Base-by-base conservation (phyloP, 2,888 invertebrate genomes). In the Drosophila niveifrons region DNA sequence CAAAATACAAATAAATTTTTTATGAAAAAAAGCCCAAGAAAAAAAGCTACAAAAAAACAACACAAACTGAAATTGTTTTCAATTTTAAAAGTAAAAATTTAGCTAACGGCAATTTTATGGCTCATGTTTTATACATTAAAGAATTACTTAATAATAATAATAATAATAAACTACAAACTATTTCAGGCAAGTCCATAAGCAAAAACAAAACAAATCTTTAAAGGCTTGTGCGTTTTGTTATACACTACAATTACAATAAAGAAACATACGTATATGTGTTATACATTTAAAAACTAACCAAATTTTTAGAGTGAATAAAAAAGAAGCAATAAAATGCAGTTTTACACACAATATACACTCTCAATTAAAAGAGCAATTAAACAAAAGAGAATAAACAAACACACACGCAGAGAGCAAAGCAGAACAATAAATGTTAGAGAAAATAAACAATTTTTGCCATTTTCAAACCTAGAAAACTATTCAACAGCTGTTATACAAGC, bases 391-490 rank as follows among this genome's bases (percentile, higher is more conserved):
- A 18, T 18, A 3, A 23, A 23, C 23, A 47, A 10, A 13, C 36
- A 64, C 28, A 57, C 57, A 62, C 58, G 52, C 23, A 1, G 23
- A 23, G 65, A 80, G 61, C 69, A 79, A 82, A 82, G 61, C 80
- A 71, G 84, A 83, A 88, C 85, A 85, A 89, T 83, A 83, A 82
- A 83, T 83, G 70, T 89, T 78, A 73, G 79, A 73, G 79, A 58
- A 70, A 80, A 70, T 55, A 73, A 73, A 66, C 39, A 56, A 67
- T 8, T 56, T 64, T 68, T 83, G 71, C 58, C 66, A 83, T 75
- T 66, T 61, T 66, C 58, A 17, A n/a, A 17, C 44, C 75, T 70
- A 57, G 36, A 55, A 53, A 67, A 66, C 34, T 62, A 31, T 18
- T 46, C 18, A 63, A 46, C 11, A 44, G 52, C 31, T 41, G 47